Evolutionary conservation across 2,888 invertebrate species (phyloP).

Genomic region (Spisula solida): DNA sequence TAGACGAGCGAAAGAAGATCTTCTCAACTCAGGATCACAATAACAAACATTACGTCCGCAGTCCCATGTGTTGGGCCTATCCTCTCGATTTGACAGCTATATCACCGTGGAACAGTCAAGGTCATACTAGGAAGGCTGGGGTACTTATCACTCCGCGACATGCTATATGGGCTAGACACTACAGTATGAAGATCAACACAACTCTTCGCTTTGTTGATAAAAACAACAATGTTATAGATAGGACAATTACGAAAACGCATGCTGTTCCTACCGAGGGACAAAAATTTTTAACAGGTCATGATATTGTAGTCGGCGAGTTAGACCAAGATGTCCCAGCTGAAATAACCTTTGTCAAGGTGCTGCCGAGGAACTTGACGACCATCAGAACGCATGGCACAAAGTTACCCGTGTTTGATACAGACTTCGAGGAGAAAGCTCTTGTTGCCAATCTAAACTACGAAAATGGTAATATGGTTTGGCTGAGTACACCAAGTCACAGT

Average conservation of each 20-base stretch:
- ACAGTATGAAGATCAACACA: conserved; percentile 72
- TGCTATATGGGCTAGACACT: conserved; percentile 78
- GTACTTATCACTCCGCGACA: conserved; percentile 77
- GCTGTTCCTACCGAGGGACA: conserved; percentile 51
- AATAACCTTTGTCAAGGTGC: conserved; percentile 75
- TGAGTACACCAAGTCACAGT: conserved; percentile 50
- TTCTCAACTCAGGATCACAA: conserved; percentile 75
- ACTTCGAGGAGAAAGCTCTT: conserved; percentile 79
- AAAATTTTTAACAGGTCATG: conserved; percentile 69
- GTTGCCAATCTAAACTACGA: conserved; percentile 72
- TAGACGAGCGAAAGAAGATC: conserved; percentile 70
- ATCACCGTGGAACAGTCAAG: conserved; percentile 80
- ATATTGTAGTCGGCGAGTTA: conserved; percentile 78
- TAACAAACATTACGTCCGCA: conserved; percentile 71
- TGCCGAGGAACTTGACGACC: conserved; percentile 72
- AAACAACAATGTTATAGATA: conserved; percentile 76
- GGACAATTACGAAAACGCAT: conserved; percentile 64
- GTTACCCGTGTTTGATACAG: conserved; percentile 75
- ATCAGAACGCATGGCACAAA: conserved; percentile 42
- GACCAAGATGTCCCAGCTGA: conserved; percentile 76
- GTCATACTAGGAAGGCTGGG: conserved; percentile 73
- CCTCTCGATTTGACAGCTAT: conserved; percentile 77
- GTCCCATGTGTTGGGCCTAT: conserved; percentile 76
- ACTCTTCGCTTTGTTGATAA: conserved; percentile 75
- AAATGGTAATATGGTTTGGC: conserved; percentile 63